Base-by-base conservation (phyloP, 2,888 invertebrate species). In the Ceraclea dissimilis region DNA sequence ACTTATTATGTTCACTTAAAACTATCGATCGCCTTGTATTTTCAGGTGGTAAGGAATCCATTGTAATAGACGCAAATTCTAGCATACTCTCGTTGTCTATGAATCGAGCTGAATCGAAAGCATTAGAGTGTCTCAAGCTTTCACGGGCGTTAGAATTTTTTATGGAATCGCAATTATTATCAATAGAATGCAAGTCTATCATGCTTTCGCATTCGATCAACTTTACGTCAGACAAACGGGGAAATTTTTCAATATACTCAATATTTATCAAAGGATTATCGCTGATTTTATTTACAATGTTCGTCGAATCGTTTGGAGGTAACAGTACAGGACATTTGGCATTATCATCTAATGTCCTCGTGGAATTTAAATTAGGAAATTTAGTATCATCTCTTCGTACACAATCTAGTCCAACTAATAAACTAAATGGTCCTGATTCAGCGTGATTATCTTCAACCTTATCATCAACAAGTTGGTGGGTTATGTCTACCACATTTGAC, bases 401-500 rank as follows among this genome's bases (percentile, higher is more conserved):
- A 20, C 48, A 39, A 16, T 57, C 54, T 17, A 57, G 19, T 8
- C 79, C 79, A 66, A 81, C 81, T 46, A 83, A 69, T 62, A 82
- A 73, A 64, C 82, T 82, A 63, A 80, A 82, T 2, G 83, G 82
- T 55, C 82, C 83, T 18, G 82, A 82, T 59, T 74, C 74, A 62
- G 63, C 64, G 57, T 67, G 65, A 50, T 48, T 49, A 20, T 75
- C 74, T 50, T 70, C 70, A 54, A 72, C 72, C 66, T 74, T 75
- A 60, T 75, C 74, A 62, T 76, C 76, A 48, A 70, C 73, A 51
- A 76, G 64, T 55, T 70, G 70, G 63, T 76, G 76, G 20, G 75
- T 74, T 54, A 75, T 71, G 63, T 74, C 74, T 60, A 76, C 74
- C 16, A 76, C 69, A 44, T 75, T 64, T 55, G 74, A 70, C 66